Evolutionary conservation across 2,888 invertebrate species (phyloP), one percentile per base, ranked within the genome.

Genomic region (Elegia similella): DNA sequence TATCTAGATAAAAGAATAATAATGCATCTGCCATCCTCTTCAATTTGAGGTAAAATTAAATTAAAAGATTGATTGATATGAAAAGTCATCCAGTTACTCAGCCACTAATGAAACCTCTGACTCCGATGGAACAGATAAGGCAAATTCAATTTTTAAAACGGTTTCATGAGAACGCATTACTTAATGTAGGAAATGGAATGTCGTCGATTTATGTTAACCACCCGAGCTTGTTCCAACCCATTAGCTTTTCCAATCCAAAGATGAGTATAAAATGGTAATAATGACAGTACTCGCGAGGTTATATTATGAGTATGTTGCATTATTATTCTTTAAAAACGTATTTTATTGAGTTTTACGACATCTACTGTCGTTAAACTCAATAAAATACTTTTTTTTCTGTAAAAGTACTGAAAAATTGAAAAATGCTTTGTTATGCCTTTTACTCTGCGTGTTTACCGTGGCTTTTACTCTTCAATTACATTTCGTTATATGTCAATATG

Each of bases 181-280:
- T 78, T 78, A 75, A 75, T 70, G 76, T 67, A 81, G 88, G 85
- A 88, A 89, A 89, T 86, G 83, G 80, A 87, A 89, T 79, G 84
- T 83, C 86, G 73, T 75, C 87, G 86, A 88, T 89, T 86, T 84
- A 88, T 87, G 87, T 84, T 80, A 87, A 88, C 86, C 85, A 80
- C 80, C 73, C 80, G 78, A 79, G 78, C 78, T 84, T 83, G 84
- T 88, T 89, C 87, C 89, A 75, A 75, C 63, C 88, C 89, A 88
- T 89, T 90, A 84, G 76, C 79, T 88, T 88, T 86, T 88, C 84
- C 84, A 88, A 88, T 88, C 81, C 80, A 77, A 82, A 83, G 83
- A 81, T 80, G 81, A 79, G 78, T 78, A 75, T 81, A 76, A 84
- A 86, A 76, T 82, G 80, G 78, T 82, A 73, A 81, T 82, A 80